Evolutionary conservation across 1,140 invertebrate genomes (phyloP).

Genomic region (Drosophila neocordata): DNA sequence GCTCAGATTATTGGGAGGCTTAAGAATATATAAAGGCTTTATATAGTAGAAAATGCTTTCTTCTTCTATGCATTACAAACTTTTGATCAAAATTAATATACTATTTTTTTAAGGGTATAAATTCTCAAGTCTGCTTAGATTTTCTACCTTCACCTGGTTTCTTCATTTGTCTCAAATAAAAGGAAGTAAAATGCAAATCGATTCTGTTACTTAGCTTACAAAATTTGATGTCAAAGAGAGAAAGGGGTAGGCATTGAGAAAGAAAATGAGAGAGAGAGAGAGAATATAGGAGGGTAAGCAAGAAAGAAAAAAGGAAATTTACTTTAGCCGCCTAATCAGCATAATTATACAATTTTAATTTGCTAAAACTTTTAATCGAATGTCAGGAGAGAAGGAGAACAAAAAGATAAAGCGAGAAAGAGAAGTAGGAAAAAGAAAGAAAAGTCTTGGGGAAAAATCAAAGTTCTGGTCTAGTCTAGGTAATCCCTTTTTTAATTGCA

Average conservation of each 20-base stretch:
- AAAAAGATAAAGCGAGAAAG: not conserved
- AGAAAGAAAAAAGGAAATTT: slow-evolving; percentile 31
- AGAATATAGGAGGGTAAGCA: not conserved
- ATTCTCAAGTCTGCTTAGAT: too few relatives aligned
- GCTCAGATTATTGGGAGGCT: too few relatives aligned
- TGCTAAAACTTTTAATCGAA: slow-evolving; percentile 74
- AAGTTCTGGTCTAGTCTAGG: slow-evolving; percentile 53
- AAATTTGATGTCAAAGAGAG: not conserved
- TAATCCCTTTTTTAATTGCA: slow-evolving; percentile 80
- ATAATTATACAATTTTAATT: slow-evolving; percentile 77
- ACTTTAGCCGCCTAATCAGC: slow-evolving; percentile 61
- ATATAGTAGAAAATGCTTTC: too few relatives aligned
- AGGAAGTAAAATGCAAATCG: not conserved
- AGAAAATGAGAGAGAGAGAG: not conserved
- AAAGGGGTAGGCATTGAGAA: not conserved
- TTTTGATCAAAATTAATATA: too few relatives aligned
- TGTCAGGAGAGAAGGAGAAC: slow-evolving; percentile 33
- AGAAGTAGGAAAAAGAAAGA: slow-evolving; percentile 2
- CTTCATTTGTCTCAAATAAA: not conserved
- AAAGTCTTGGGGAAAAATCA: slow-evolving; percentile 50
- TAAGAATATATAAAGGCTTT: too few relatives aligned
- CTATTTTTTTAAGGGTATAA: too few relatives aligned
- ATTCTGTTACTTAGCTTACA: not conserved
- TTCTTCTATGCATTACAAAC: too few relatives aligned
- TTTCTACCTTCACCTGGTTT: too few relatives aligned